phyloP scores from a whole-genome alignment of 2,113 vertebrate species.

The Pelecanoides urinatrix region DNA sequence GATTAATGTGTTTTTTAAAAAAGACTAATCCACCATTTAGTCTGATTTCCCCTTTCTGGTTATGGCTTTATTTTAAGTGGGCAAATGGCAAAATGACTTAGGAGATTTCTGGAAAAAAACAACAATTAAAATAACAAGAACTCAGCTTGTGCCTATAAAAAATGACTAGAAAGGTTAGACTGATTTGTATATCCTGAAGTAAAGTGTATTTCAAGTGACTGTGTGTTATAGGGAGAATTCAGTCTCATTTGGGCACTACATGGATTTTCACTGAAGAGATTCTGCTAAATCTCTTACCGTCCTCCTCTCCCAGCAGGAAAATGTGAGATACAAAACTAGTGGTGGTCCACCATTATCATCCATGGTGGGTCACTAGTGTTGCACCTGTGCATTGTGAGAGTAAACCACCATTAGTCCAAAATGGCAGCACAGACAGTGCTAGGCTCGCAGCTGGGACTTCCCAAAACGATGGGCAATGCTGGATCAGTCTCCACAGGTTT shows the following conservation, averaged over 20 bases:
- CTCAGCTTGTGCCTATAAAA: background rate
- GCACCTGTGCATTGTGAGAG: background rate
- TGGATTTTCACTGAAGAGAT: background rate
- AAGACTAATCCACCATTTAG: background rate
- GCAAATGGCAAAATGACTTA: background rate
- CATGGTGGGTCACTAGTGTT: background rate
- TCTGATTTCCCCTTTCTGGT: background rate
- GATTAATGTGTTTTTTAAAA: background rate
- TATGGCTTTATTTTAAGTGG: background rate
- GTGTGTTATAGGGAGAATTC: background rate
- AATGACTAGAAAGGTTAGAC: background rate
- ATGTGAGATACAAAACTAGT: background rate
- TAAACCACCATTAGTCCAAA: background rate
- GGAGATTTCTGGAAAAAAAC: background rate
- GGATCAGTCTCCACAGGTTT: background rate
- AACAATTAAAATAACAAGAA: background rate
- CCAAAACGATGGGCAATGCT: background rate
- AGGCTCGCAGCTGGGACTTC: background rate
- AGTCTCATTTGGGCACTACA: background rate
- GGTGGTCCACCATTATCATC: background rate
- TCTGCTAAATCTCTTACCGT: background rate
- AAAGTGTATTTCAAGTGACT: background rate
- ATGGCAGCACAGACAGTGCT: background rate
- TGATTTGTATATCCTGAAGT: background rate
- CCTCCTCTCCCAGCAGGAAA: background rate